Conservation (phyloP, 2,797 vertebrate genomes). For the Danio albolineatus region DNA sequence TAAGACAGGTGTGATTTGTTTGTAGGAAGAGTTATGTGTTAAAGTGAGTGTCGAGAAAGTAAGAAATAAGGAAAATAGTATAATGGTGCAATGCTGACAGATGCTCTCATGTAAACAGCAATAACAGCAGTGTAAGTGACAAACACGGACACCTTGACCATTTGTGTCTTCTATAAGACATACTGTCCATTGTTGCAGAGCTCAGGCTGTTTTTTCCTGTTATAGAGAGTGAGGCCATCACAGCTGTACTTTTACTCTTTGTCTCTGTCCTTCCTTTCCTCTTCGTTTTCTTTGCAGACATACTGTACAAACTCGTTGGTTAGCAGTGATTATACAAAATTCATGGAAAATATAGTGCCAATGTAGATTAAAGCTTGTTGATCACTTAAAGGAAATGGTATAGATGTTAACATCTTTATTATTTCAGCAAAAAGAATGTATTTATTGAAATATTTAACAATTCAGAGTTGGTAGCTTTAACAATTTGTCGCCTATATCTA, state of each 20-base stretch:
- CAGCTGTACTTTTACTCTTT: slow-evolving; percentile 66
- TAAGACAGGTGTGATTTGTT: not conserved
- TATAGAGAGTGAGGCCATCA: slow-evolving; percentile 61
- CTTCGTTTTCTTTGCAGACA: slow-evolving; percentile 39
- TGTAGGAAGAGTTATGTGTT: not conserved
- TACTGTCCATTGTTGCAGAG: slow-evolving; percentile 73
- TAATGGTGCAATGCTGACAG: not conserved
- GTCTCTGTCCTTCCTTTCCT: slow-evolving; percentile 50
- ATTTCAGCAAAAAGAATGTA: too few species aligned
- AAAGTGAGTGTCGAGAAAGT: not conserved
- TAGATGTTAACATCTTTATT: too few species aligned
- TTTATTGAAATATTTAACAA: too few species aligned
- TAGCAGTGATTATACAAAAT: too few species aligned
- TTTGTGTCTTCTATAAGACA: slow-evolving; percentile 49
- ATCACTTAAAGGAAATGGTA: too few species aligned
- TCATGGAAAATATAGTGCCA: too few species aligned
- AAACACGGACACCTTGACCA: slow-evolving; percentile 52
- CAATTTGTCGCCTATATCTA: not conserved
- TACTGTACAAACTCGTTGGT: not conserved
- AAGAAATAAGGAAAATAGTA: not conserved
- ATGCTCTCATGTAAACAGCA: slow-evolving; percentile 22
- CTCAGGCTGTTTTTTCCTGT: slow-evolving; percentile 79
- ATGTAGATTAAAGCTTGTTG: too few species aligned
- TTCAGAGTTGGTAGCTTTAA: slow-evolving; percentile 5
- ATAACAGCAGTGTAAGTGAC: slow-evolving; percentile 38